These are phyloP conservation scores for Lagria hirta DNA, from an alignment of 2,888 invertebrate species.

Conservation along the genomic window DNA sequence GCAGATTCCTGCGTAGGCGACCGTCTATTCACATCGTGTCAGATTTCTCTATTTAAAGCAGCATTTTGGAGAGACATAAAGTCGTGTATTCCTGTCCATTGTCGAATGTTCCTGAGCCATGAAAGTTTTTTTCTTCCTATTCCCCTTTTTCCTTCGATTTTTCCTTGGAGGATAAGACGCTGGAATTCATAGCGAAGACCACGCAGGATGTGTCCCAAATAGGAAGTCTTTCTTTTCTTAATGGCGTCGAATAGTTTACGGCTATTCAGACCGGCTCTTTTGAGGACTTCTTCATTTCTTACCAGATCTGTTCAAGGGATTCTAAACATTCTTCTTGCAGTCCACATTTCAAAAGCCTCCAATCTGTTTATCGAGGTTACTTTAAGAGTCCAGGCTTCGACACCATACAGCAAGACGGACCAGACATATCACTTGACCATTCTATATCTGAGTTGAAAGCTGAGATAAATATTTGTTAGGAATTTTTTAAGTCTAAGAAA, in stretches of 20 bases:
- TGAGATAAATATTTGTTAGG: neutral
- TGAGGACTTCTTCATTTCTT: slow-evolving; percentile 10
- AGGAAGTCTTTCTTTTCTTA: slow-evolving; percentile 8
- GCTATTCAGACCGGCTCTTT: slow-evolving; percentile 4
- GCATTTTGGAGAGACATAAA: too few relatives aligned
- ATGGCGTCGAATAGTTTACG: slow-evolving; percentile 9
- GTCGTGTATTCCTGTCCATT: too few relatives aligned
- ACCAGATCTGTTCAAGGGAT: slow-evolving; percentile 11
- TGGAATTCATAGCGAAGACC: neutral
- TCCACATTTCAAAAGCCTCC: slow-evolving; percentile 17
- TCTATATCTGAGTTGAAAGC: slow-evolving; percentile 4
- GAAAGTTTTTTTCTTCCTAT: neutral
- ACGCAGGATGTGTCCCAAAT: too few relatives aligned
- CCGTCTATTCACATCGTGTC: too few relatives aligned
- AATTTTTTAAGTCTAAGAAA: slow-evolving; percentile 7
- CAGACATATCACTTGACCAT: slow-evolving; percentile 15
- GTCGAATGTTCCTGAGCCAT: too few relatives aligned
- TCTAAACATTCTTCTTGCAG: slow-evolving; percentile 7
- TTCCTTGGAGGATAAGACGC: slow-evolving; percentile 2
- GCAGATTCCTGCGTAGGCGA: too few relatives aligned
- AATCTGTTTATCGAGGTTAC: slow-evolving; percentile 3
- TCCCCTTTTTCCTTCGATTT: slow-evolving; percentile 4
- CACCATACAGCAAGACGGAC: slow-evolving; percentile 14
- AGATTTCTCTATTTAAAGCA: too few relatives aligned
- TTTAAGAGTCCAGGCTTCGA: slow-evolving; percentile 13